These are phyloP conservation scores for Toxonevra muliebris DNA, from an alignment of 2,888 invertebrate genomes.

Conservation along the genomic window DNA sequence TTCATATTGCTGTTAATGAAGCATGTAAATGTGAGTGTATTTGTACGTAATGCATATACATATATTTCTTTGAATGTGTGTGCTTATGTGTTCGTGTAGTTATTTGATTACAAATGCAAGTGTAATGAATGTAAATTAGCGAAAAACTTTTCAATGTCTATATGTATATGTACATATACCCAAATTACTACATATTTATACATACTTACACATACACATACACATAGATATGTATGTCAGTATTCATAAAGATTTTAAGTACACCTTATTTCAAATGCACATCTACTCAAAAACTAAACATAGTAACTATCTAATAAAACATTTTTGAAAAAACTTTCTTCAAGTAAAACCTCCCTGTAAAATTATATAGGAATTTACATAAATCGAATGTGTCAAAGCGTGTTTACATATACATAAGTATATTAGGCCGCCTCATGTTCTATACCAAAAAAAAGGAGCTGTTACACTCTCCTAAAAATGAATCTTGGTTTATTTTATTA, in stretches of 20 bases:
- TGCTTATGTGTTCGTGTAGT: slow-evolving; percentile 35
- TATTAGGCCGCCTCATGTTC: too few species aligned
- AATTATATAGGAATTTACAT: too few species aligned
- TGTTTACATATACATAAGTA: too few species aligned
- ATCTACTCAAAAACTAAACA: not conserved
- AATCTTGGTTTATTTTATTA: too few species aligned
- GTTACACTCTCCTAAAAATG: too few species aligned
- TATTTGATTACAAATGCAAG: slow-evolving; percentile 57
- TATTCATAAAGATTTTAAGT: not conserved
- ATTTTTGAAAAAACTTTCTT: not conserved
- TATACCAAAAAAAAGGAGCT: too few species aligned
- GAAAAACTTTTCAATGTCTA: slow-evolving; percentile 49
- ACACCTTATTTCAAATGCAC: not conserved
- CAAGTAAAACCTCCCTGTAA: too few species aligned
- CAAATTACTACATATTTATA: not conserved
- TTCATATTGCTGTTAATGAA: slow-evolving; percentile 58
- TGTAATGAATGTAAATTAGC: slow-evolving; percentile 60
- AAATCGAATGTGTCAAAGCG: too few species aligned
- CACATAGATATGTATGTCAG: not conserved
- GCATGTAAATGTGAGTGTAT: slow-evolving; percentile 47
- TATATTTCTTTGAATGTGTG: not conserved
- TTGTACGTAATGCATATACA: slow-evolving; percentile 29
- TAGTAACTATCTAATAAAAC: not conserved
- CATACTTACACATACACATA: slow-evolving; percentile 16
- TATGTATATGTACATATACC: slow-evolving; percentile 11